A percentile compares a stretch with the other conserved stretches of the same genome.
Conservation (phyloP, 2,797 vertebrate species). For the Serranus cabrilla region DNA sequence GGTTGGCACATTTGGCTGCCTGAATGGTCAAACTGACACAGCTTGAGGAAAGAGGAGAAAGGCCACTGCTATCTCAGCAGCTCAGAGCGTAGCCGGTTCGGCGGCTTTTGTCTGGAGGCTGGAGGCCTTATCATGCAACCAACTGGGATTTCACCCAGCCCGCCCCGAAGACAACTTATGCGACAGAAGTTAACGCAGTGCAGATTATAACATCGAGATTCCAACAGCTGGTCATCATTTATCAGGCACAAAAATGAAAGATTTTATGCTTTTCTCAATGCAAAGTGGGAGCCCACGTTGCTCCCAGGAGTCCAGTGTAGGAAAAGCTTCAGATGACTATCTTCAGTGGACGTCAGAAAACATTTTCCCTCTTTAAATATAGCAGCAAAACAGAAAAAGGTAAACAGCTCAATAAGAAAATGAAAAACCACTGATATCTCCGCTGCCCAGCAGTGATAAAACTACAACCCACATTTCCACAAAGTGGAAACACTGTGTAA, state of each 20-base stretch:
- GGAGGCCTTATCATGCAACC: conserved; percentile 49
- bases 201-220: conserved; percentile 2
- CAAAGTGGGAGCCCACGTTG: conserved; percentile 4
- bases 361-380: conserved; percentile 10
- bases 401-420: conserved; percentile 10
- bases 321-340: background rate
- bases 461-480: too few species aligned
- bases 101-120: conserved; percentile 42
- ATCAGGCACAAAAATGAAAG: conserved; percentile 6
- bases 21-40: conserved; percentile 73
- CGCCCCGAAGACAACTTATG: background rate
- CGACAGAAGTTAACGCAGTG: conserved; percentile 27
- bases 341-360: background rate
- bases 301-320: background rate
- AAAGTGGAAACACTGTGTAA: too few species aligned
- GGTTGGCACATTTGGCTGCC: conserved; percentile 66
- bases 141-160: conserved; percentile 24
- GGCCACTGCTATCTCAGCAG: conserved; percentile 69
- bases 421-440: conserved; percentile 1
- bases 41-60: conserved; percentile 64
- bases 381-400: conserved; percentile 9
- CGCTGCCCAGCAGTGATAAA: background rate
- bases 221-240: background rate
- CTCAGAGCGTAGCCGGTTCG: conserved; percentile 45
- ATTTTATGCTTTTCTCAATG: conserved; percentile 10